Percentiles rank a stretch among this genome's conserved stretches.
phyloP scores from a whole-genome alignment of 1,140 invertebrate genomes.

The Agrilus planipennis region DNA sequence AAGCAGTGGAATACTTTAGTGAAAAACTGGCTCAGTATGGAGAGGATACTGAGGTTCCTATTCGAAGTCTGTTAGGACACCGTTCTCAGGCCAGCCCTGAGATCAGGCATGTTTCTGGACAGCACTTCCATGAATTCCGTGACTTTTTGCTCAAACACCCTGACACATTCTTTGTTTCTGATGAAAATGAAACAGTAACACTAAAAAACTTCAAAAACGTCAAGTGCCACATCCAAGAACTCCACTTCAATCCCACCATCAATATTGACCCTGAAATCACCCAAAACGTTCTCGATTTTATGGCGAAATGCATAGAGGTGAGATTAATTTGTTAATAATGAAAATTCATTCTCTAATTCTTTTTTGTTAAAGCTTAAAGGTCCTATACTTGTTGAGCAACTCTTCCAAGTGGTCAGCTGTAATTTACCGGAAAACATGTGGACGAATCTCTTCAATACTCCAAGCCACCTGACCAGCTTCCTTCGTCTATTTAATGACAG shows the following conservation, averaged over 20 bases:
- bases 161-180: slow-evolving; percentile 78
- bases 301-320: slow-evolving; percentile 61
- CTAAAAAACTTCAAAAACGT: slow-evolving; percentile 50
- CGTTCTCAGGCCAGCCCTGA: slow-evolving; percentile 88
- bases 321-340: slow-evolving; percentile 38
- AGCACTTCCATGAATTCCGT: slow-evolving; percentile 87
- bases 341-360: slow-evolving; percentile 5
- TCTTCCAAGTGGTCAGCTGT: slow-evolving; percentile 69
- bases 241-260: slow-evolving; percentile 49
- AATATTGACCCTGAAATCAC: slow-evolving; percentile 71
- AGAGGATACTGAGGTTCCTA: slow-evolving; percentile 79
- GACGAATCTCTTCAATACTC: slow-evolving; percentile 74
- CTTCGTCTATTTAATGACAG: slow-evolving; percentile 80
- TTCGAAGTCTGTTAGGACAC: slow-evolving; percentile 85
- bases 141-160: slow-evolving; percentile 80
- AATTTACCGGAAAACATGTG: slow-evolving; percentile 66
- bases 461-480: slow-evolving; percentile 75
- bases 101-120: slow-evolving; percentile 87
- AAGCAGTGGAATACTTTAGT: slow-evolving; percentile 91
- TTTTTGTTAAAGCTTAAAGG: too few species aligned
- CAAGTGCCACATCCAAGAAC: slow-evolving; percentile 34
- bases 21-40: slow-evolving; percentile 84
- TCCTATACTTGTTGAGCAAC: slow-evolving; percentile 70
- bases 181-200: slow-evolving; percentile 65
- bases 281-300: slow-evolving; percentile 62